These are phyloP conservation scores for Caenorhabditis plicata DNA, from an alignment of 2,888 invertebrate genomes.

Conservation along the genomic window DNA sequence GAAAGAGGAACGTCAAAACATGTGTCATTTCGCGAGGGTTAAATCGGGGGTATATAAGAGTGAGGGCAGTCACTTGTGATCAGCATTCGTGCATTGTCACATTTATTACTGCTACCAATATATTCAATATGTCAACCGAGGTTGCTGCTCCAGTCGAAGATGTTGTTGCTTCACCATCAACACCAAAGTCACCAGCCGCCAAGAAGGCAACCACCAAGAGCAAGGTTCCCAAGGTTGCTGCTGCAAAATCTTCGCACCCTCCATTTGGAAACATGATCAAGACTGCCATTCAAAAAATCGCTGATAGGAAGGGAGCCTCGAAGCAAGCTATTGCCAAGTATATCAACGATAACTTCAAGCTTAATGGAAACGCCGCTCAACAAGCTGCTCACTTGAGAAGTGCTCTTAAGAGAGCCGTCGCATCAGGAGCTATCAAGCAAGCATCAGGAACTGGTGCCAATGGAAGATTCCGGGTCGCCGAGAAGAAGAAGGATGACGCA, in stretches of 20 bases:
- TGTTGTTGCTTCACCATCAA: constrained; percentile 3
- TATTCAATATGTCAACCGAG: constrained; percentile 18
- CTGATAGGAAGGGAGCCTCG: constrained; percentile 68
- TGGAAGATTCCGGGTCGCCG: constrained; percentile 51
- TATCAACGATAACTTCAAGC: constrained; percentile 66
- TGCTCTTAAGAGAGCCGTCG: constrained; percentile 67
- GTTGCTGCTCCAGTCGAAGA: constrained; percentile 7
- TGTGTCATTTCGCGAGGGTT: too few species aligned
- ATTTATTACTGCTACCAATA: not conserved
- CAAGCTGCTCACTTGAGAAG: constrained; percentile 67
- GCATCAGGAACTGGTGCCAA: constrained; percentile 52
- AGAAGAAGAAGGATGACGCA: constrained; percentile 35
- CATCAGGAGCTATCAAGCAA: constrained; percentile 66
- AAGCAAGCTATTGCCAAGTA: constrained; percentile 68
- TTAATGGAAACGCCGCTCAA: constrained; percentile 56
- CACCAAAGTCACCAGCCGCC: constrained; percentile 6
- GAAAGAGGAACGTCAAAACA: too few species aligned
- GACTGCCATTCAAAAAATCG: constrained; percentile 66
- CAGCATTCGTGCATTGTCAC: too few species aligned
- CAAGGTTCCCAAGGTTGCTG: constrained; percentile 15
- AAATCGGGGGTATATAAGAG: too few species aligned
- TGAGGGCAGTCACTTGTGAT: too few species aligned
- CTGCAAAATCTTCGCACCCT: constrained; percentile 52
- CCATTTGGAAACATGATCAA: constrained; percentile 67
- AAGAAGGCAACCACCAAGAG: constrained; percentile 6